Percentiles rank a stretch among this genome's conserved stretches.
Conservation (phyloP, 2,113 vertebrate genomes). For the Gasterosteus nipponicus region DNA sequence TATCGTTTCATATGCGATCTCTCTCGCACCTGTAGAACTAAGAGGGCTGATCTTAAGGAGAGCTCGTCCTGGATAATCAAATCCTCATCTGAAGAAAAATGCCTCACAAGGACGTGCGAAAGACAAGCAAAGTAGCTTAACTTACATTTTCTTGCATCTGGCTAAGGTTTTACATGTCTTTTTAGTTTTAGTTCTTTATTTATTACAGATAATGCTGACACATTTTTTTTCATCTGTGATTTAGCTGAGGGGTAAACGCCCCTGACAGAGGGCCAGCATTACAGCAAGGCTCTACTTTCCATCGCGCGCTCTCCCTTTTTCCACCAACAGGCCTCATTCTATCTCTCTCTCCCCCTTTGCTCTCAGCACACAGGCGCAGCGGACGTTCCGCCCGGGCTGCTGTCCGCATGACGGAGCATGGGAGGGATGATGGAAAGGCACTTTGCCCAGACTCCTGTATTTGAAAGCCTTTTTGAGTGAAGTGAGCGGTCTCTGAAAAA, state of each 20-base stretch:
- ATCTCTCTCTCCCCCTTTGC: constrained; percentile 31
- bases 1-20: constrained; percentile 54
- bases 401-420: constrained; percentile 64
- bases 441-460: constrained; percentile 46
- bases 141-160: constrained; percentile 47
- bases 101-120: constrained; percentile 57
- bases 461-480: constrained; percentile 43
- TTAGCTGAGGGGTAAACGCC: constrained; percentile 30
- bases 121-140: constrained; percentile 58
- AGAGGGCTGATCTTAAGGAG: constrained; percentile 46
- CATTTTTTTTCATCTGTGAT: constrained; percentile 39
- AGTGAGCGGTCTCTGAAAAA: constrained; percentile 12
- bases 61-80: constrained; percentile 65
- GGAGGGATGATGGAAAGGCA: constrained; percentile 66
- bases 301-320: neutral
- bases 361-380: constrained; percentile 56
- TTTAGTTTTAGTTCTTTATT: constrained; percentile 16
- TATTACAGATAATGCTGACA: constrained; percentile 33
- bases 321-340: constrained; percentile 28
- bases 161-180: neutral
- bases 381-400: constrained; percentile 59
- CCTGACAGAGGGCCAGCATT: constrained; percentile 52
- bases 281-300: constrained; percentile 41
- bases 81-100: constrained; percentile 59
- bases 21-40: constrained; percentile 39